These are phyloP conservation scores for Euthynnus affinis DNA, from an alignment of 2,797 vertebrate species.

Conservation along the genomic window DNA sequence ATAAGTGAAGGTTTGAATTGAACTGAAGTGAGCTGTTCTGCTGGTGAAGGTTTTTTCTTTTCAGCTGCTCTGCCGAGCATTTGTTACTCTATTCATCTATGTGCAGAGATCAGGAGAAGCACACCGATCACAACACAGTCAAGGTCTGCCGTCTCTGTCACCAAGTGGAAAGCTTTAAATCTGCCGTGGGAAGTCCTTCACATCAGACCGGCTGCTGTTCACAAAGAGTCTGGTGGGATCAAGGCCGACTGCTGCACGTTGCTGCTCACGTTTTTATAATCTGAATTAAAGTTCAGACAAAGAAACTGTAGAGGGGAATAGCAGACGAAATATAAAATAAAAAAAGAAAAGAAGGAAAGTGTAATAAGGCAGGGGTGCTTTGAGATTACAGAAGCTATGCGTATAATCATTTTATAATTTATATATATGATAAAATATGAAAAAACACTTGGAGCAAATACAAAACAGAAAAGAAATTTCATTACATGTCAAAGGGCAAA, in stretches of 20 bases:
- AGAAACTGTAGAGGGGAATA: background rate
- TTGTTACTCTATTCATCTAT: constrained; percentile 41
- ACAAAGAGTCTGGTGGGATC: constrained; percentile 2
- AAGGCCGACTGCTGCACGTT: background rate
- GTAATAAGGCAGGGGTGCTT: too few species aligned
- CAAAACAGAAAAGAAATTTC: too few species aligned
- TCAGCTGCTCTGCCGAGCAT: constrained; percentile 20
- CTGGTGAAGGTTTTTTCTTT: constrained; percentile 30
- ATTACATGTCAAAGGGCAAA: too few species aligned
- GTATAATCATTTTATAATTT: too few species aligned
- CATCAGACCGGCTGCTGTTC: constrained; percentile 12
- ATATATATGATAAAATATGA: too few species aligned
- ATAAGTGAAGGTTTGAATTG: constrained; percentile 29
- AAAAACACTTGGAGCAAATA: background rate
- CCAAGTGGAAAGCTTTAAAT: constrained; percentile 19
- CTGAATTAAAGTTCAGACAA: constrained; percentile 4
- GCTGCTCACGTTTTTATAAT: background rate
- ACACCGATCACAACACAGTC: constrained; percentile 52
- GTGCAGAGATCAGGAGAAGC: constrained; percentile 38
- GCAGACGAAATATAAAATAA: background rate
- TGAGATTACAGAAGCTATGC: too few species aligned
- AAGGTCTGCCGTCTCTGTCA: constrained; percentile 48
- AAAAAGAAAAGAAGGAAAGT: too few species aligned
- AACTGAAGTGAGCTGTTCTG: constrained; percentile 47
- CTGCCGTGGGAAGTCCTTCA: constrained; percentile 25